Evolutionary conservation across 1,140 invertebrate species (phyloP).

Genomic region (Diorhabda elongata): DNA sequence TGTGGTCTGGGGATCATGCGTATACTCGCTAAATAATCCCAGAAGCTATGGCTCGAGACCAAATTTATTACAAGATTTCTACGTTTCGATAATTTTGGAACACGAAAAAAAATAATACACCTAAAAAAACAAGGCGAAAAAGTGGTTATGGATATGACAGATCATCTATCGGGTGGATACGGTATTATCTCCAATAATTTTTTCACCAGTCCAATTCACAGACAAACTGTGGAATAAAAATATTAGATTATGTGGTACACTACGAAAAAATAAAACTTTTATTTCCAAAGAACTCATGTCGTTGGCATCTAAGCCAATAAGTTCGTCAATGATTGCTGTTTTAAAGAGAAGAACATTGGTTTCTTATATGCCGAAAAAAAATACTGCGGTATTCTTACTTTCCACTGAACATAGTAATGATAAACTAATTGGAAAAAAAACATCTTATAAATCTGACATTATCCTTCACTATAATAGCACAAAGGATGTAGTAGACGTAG

Average conservation of each 20-base stretch:
- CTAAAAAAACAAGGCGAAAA: neutral
- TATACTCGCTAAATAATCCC: neutral
- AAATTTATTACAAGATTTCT: neutral
- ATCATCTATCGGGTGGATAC: neutral
- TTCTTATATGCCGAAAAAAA: neutral
- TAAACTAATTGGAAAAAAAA: too few relatives aligned
- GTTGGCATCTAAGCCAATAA: neutral
- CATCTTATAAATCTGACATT: too few relatives aligned
- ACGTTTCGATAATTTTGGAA: constrained; percentile 14
- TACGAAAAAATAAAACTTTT: neutral
- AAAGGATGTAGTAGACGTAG: neutral
- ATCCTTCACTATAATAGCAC: neutral
- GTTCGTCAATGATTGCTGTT: neutral
- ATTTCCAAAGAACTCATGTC: neutral
- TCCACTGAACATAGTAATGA: neutral
- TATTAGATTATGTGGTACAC: neutral
- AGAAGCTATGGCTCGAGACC: neutral
- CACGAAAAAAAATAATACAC: neutral
- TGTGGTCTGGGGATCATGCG: neutral
- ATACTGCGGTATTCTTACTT: neutral
- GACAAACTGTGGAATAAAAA: neutral
- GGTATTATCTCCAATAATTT: neutral
- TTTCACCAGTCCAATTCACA: neutral
- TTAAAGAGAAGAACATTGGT: neutral
- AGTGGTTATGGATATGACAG: neutral